Base-by-base conservation (phyloP, 1,140 invertebrate genomes). In the Drosophila paulistorum region DNA sequence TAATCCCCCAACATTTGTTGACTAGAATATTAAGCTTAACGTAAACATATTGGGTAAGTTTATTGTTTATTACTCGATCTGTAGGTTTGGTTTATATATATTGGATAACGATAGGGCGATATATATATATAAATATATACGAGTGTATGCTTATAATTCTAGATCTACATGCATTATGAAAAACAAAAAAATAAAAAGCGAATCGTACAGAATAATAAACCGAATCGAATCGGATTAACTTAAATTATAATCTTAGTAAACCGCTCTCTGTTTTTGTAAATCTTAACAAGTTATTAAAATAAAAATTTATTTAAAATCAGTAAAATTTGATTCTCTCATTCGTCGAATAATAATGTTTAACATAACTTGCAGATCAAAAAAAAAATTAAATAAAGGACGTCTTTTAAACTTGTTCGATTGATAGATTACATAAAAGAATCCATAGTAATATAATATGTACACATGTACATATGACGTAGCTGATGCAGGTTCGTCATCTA, bases 231-330 rank as follows among this genome's bases (percentile, higher is more conserved):
- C 70, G 63, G 59, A 68, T 9, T 23, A 51, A 23, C 17, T 51
- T 51, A 78, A 67, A 79, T 58, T 60, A 48, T 45, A 66, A 79
- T 74, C 80, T 51, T 87, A 87, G 80, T 71, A 82, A 82, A 51
- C 45, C 45, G 45, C 78, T 71, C 84, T 89, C 80, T 87, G 80
- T 87, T 87, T 87, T 87, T 87, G 84, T 87, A 87, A 84, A 87
- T 89, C 80, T 81, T 71, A 87, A 84, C 81, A 89, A 87, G 84
- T 89, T 87, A 87, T 84, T 87, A 89, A 87, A 87, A 87, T 87
- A 90, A 87, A 48, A 87, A 87, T 87, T 87, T 84, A 87, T 87
- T 87, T 84, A 84, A 86, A 86, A 87, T 82, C 76, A 77, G 70
- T 67, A 20, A 45, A 39, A 20, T 42, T 7, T 13, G 5, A 0